A percentile compares a stretch with the other conserved stretches of the same genome.
Evolutionary conservation across 2,888 invertebrate species (phyloP).

Genomic region (Cryptocheilus praepositus): DNA sequence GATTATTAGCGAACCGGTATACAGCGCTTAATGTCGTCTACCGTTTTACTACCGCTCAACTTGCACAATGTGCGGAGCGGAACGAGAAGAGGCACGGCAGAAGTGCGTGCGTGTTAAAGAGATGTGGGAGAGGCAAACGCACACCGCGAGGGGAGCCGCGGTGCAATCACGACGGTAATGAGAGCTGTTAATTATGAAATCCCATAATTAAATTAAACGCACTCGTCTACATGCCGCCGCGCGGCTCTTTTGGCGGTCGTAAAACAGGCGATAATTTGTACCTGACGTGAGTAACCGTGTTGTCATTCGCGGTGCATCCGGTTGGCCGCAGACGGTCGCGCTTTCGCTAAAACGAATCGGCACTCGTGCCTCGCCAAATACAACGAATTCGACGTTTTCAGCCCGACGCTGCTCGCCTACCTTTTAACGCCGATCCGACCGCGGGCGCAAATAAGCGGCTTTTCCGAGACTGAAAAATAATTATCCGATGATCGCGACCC

Average conservation of each 20-base stretch:
- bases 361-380: slow-evolving; percentile 3
- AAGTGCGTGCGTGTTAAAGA: slow-evolving; percentile 1
- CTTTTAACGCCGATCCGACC: too few relatives aligned
- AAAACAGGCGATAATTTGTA: slow-evolving; percentile 51
- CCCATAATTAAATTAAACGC: slow-evolving; percentile 58
- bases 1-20: slow-evolving; percentile 23
- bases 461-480: too few relatives aligned
- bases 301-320: slow-evolving; percentile 43
- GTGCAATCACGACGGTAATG: slow-evolving; percentile 54
- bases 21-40: slow-evolving; percentile 32
- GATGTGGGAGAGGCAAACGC: background rate
- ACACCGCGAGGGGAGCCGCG: slow-evolving; percentile 8
- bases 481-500: too few relatives aligned
- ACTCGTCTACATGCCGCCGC: slow-evolving; percentile 41
- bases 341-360: slow-evolving; percentile 32
- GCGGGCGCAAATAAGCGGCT: too few relatives aligned
- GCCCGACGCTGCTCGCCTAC: background rate
- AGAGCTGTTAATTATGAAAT: slow-evolving; percentile 58
- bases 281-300: slow-evolving; percentile 46
- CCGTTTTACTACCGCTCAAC: slow-evolving; percentile 31
- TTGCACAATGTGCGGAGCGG: slow-evolving; percentile 29
- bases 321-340: slow-evolving; percentile 35
- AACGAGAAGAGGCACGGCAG: slow-evolving; percentile 11
- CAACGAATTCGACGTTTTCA: background rate
- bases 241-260: slow-evolving; percentile 49